Evolutionary conservation across 2,113 vertebrate species (phyloP).

Genomic region (Syngnathus floridae): DNA sequence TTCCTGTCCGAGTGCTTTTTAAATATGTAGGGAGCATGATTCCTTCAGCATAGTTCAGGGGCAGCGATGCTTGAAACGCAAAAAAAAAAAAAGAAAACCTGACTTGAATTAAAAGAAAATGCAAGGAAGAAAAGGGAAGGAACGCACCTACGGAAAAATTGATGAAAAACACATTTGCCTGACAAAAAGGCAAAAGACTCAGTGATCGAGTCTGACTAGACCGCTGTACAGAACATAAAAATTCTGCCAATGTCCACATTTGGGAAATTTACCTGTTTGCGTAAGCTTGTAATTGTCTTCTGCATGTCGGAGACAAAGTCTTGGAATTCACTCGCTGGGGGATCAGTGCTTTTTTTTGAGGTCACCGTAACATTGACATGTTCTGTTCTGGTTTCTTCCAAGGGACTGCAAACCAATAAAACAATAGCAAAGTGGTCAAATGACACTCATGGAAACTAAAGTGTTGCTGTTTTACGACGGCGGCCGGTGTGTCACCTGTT

Average conservation of each 20-base stretch:
- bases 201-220: neutral
- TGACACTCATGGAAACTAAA: neutral
- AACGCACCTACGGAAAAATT: neutral
- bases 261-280: slow-evolving; percentile 77
- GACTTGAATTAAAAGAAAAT: neutral
- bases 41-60: neutral
- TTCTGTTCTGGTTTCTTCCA: slow-evolving; percentile 43
- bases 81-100: too few species aligned
- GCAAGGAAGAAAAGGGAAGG: neutral
- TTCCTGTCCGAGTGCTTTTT: neutral
- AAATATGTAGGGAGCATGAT: neutral
- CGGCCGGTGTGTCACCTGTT: neutral
- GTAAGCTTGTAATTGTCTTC: slow-evolving; percentile 89
- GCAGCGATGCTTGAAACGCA: neutral
- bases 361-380: slow-evolving; percentile 66
- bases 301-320: slow-evolving; percentile 93
- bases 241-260: neutral
- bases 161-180: neutral
- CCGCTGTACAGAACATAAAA: neutral
- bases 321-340: slow-evolving; percentile 78
- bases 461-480: neutral
- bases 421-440: neutral
- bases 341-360: slow-evolving; percentile 59
- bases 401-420: slow-evolving; percentile 54
- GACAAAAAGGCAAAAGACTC: neutral